Conservation (phyloP, 2,888 invertebrate species). For the Rhyacophila evoluta region DNA sequence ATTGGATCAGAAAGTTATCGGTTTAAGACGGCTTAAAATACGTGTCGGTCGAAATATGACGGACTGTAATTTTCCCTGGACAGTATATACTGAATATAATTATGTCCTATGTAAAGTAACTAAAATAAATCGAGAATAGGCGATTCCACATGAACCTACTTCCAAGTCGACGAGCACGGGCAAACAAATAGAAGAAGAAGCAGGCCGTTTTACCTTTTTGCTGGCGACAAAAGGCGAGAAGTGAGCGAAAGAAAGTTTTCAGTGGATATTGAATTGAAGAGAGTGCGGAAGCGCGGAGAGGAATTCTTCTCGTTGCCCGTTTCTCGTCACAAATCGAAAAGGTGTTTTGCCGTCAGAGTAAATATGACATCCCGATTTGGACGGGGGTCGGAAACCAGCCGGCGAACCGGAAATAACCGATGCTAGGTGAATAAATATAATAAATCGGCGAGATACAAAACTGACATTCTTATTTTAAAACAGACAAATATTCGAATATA, state of each 20-base stretch:
- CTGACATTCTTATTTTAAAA: too few relatives aligned
- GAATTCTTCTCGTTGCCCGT: background rate
- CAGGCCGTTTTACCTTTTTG: background rate
- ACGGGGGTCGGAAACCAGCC: background rate
- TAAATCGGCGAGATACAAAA: background rate
- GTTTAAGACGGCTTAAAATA: background rate
- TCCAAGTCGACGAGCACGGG: background rate
- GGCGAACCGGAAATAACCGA: background rate
- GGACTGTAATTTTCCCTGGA: too few relatives aligned
- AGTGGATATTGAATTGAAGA: background rate
- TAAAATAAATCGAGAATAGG: background rate
- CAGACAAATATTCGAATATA: too few relatives aligned
- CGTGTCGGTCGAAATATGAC: too few relatives aligned
- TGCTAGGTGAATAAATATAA: background rate
- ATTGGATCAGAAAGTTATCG: too few relatives aligned
- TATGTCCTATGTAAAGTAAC: background rate
- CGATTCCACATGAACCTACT: background rate
- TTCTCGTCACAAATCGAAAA: background rate
- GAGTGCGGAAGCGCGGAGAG: background rate
- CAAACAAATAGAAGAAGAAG: background rate
- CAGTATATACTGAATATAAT: background rate
- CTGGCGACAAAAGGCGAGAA: background rate
- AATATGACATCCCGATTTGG: background rate
- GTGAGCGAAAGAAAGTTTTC: background rate
- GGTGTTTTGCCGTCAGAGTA: background rate